A percentile compares a stretch with the other conserved stretches of the same genome.
These are phyloP conservation scores for Hypomecis punctinalis DNA, from an alignment of 2,888 invertebrate species.

Conservation along the genomic window DNA sequence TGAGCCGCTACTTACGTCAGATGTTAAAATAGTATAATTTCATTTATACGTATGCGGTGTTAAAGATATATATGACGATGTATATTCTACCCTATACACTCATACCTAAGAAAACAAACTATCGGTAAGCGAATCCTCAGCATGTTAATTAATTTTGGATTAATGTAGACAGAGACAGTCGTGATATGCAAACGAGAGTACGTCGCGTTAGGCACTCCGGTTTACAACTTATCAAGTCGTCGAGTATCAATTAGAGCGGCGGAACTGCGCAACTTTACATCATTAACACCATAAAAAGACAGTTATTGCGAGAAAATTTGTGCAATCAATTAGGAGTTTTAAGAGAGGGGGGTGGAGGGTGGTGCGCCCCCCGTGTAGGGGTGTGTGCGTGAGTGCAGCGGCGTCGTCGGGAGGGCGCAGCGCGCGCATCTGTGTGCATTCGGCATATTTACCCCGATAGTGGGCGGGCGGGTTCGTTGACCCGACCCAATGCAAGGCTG, in stretches of 20 bases:
- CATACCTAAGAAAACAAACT: conserved; percentile 32
- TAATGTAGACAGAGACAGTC: conserved; percentile 59
- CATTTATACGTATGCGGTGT: too few relatives aligned
- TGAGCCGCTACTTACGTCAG: too few relatives aligned
- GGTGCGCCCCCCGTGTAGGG: conserved; percentile 76
- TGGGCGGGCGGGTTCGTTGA: conserved; percentile 82
- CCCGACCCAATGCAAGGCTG: conserved; percentile 84
- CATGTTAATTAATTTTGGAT: conserved; percentile 75
- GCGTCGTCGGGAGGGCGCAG: conserved; percentile 67
- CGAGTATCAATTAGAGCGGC: conserved; percentile 76
- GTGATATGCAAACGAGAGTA: conserved; percentile 65
- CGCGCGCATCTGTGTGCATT: conserved; percentile 85
- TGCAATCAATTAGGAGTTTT: conserved; percentile 85
- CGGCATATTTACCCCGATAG: conserved; percentile 85
- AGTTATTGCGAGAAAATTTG: conserved; percentile 85
- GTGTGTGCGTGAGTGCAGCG: conserved; percentile 78
- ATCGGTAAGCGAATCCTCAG: conserved; percentile 57
- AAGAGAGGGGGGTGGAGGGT: conserved; percentile 67
- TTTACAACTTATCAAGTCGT: conserved; percentile 65
- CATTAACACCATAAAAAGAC: conserved; percentile 84
- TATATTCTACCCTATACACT: too few relatives aligned
- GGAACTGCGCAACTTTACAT: conserved; percentile 81
- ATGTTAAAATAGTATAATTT: too few relatives aligned
- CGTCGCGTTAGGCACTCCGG: conserved; percentile 56
- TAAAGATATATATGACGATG: too few relatives aligned